phyloP scores from a whole-genome alignment of 2,113 vertebrate genomes.

The Ciconia boyciana region DNA sequence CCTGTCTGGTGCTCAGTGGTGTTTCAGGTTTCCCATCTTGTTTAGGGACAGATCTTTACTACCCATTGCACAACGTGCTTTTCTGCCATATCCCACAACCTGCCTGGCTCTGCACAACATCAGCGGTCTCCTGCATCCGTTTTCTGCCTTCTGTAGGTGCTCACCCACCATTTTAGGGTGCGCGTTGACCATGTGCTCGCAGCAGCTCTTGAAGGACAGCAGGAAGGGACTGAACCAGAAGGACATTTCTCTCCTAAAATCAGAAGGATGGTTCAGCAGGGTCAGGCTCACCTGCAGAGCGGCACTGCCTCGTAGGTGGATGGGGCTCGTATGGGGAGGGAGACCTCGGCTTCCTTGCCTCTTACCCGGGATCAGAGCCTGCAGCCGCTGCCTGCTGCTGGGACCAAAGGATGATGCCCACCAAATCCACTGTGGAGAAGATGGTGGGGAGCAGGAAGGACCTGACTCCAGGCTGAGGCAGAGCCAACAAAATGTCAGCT shows the following conservation, averaged over 20 bases:
- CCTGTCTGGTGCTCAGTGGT: background rate
- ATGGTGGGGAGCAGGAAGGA: background rate
- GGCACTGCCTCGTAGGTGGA: background rate
- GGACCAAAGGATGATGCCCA: background rate
- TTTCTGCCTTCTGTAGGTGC: background rate
- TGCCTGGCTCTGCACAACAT: background rate
- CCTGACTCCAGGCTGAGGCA: background rate
- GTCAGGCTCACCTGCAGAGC: background rate
- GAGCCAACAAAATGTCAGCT: background rate
- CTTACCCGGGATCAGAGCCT: background rate
- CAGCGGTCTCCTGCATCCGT: background rate
- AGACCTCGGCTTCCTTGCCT: background rate
- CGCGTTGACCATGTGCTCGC: fast-evolving
- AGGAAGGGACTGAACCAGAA: background rate
- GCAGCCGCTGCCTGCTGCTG: background rate
- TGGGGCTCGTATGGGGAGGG: background rate
- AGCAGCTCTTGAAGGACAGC: background rate
- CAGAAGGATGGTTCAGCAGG: background rate
- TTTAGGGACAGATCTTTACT: background rate
- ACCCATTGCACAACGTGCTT: background rate
- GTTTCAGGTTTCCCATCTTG: background rate
- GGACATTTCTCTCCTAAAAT: background rate
- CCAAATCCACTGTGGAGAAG: background rate
- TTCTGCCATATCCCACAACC: background rate
- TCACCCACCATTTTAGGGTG: background rate